Conservation (phyloP, 2,113 vertebrate species). For the Trogon melanurus region DNA sequence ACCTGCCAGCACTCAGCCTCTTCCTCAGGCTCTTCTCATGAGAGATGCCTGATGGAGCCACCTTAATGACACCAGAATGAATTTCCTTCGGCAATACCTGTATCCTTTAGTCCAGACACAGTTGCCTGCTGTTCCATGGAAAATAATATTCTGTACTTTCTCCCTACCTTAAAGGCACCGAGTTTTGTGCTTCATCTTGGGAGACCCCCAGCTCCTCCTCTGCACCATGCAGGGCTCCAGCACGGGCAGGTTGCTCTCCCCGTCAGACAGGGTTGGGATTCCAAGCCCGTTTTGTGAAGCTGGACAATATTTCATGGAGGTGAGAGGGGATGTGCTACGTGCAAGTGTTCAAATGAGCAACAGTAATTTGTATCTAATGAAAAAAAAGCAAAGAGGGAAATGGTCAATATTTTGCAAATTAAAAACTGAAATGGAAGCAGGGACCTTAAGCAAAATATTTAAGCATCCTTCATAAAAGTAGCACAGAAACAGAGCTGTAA, state of each 20-base stretch:
- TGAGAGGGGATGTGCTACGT: too few relatives aligned
- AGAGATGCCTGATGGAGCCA: neutral
- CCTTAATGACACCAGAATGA: neutral
- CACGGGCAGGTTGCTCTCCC: neutral
- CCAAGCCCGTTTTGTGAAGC: neutral
- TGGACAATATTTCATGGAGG: neutral
- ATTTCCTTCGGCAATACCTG: neutral
- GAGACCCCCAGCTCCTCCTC: neutral
- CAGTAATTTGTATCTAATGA: neutral
- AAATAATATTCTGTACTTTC: neutral
- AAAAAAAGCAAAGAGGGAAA: neutral
- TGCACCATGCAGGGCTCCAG: neutral
- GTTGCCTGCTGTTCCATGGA: too few relatives aligned
- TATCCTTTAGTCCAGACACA: neutral
- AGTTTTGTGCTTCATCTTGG: neutral
- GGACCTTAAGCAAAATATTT: neutral
- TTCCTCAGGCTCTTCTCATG: neutral
- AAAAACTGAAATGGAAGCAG: neutral
- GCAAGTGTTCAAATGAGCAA: neutral
- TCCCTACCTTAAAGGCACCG: fast-evolving
- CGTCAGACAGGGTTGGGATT: fast-evolving
- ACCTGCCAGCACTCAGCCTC: neutral
- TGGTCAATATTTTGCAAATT: neutral
- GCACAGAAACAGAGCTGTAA: neutral
- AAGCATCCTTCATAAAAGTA: too few relatives aligned